These are phyloP conservation scores for Masnerella sp. DNA, from an alignment of 2,888 invertebrate genomes.

Conservation along the genomic window DNA sequence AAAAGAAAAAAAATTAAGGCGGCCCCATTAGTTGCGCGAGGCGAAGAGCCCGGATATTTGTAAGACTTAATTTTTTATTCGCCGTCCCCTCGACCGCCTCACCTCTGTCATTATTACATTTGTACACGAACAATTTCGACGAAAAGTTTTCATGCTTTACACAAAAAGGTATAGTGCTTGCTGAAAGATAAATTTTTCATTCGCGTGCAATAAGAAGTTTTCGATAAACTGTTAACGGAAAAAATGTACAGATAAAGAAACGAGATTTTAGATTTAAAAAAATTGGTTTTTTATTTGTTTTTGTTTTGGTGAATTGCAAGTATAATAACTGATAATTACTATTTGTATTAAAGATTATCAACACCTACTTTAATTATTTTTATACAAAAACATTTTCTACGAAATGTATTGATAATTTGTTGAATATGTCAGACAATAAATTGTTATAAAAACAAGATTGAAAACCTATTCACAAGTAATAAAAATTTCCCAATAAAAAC, in stretches of 20 bases:
- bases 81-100: slow-evolving; percentile 13
- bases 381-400: too few species aligned
- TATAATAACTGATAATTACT: too few species aligned
- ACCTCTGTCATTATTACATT: slow-evolving; percentile 45
- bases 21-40: slow-evolving; percentile 46
- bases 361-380: too few species aligned
- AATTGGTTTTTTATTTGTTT: too few species aligned
- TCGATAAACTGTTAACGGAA: neutral
- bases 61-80: slow-evolving; percentile 54
- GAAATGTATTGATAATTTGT: too few species aligned
- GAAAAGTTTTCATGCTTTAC: slow-evolving; percentile 22
- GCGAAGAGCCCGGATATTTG: slow-evolving; percentile 43
- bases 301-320: too few species aligned
- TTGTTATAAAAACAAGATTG: too few species aligned
- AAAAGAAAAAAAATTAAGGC: slow-evolving; percentile 50
- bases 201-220: slow-evolving; percentile 25
- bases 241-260: neutral
- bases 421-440: too few species aligned
- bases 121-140: slow-evolving; percentile 41
- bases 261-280: neutral
- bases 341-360: too few species aligned
- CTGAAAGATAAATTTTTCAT: slow-evolving; percentile 11
- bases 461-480: too few species aligned
- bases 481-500: too few species aligned
- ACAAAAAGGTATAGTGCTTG: slow-evolving; percentile 11